phyloP scores from a whole-genome alignment of 2,113 vertebrate genomes.

The Crotalus viridis region DNA sequence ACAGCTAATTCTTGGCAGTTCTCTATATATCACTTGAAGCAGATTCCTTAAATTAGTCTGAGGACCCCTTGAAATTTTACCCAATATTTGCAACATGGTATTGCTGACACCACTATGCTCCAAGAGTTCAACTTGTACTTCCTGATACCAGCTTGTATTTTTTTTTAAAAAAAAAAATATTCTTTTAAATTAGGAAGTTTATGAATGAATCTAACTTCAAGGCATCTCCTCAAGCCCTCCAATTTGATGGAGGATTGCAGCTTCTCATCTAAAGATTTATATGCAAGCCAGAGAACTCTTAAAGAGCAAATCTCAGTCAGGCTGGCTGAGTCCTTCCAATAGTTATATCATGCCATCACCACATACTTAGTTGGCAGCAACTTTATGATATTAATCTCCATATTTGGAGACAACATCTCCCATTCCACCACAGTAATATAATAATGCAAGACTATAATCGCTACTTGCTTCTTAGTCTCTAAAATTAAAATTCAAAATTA shows the following conservation, averaged over 20 bases:
- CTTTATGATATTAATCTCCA: neutral
- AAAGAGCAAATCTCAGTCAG: neutral
- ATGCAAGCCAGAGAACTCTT: neutral
- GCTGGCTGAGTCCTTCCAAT: neutral
- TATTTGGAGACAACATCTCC: conserved; percentile 13
- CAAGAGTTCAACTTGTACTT: neutral
- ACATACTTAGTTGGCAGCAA: neutral
- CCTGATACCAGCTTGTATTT: neutral
- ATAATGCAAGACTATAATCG: conserved; percentile 26
- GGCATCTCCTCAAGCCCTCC: neutral
- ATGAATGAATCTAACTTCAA: neutral
- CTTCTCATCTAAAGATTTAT: neutral
- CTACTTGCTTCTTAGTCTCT: neutral
- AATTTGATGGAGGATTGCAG: neutral
- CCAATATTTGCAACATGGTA: neutral
- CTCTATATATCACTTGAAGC: neutral
- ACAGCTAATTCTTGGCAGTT: neutral
- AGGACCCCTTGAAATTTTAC: neutral
- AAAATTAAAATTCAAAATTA: conserved; percentile 35
- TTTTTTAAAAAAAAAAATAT: neutral
- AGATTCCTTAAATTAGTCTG: neutral
- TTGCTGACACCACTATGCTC: neutral
- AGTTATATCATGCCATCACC: neutral
- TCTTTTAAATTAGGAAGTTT: neutral
- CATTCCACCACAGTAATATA: neutral